Evolutionary conservation across 2,797 vertebrate genomes (phyloP).

Genomic region (Pachyuromys duprasi): DNA sequence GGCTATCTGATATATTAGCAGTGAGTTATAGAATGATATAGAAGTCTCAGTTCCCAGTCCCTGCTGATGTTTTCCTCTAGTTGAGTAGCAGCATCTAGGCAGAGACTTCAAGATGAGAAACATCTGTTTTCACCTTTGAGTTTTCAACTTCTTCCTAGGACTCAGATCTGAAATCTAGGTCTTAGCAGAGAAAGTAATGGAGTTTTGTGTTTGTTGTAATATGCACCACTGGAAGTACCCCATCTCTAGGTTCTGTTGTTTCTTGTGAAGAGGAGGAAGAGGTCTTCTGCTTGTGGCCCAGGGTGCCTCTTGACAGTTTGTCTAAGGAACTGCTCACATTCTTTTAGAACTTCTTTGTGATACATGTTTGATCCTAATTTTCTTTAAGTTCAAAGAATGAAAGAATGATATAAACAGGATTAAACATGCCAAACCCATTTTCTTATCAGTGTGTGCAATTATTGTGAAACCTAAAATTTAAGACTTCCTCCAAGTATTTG

Average conservation of each 20-base stretch:
- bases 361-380: not conserved
- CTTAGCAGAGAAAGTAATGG: not conserved
- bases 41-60: not conserved
- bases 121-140: slow-evolving; percentile 63
- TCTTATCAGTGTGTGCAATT: not conserved
- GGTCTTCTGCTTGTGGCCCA: not conserved
- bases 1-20: not conserved
- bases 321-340: not conserved
- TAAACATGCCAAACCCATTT: not conserved
- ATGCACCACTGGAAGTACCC: accelerated
- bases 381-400: slow-evolving; percentile 5
- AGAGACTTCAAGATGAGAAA: slow-evolving; percentile 2
- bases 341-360: not conserved
- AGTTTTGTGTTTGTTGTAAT: not conserved
- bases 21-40: not conserved
- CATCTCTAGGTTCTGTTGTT: not conserved
- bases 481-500: not conserved
- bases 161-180: not conserved
- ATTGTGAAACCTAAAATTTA: not conserved
- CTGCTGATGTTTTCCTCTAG: not conserved
- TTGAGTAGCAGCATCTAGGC: slow-evolving; percentile 41
- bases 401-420: not conserved
- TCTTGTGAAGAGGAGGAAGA: not conserved
- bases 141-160: slow-evolving; percentile 45
- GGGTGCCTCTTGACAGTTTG: not conserved